Base-by-base conservation (phyloP, 2,888 invertebrate genomes). In the Azorinus chamasolen region DNA sequence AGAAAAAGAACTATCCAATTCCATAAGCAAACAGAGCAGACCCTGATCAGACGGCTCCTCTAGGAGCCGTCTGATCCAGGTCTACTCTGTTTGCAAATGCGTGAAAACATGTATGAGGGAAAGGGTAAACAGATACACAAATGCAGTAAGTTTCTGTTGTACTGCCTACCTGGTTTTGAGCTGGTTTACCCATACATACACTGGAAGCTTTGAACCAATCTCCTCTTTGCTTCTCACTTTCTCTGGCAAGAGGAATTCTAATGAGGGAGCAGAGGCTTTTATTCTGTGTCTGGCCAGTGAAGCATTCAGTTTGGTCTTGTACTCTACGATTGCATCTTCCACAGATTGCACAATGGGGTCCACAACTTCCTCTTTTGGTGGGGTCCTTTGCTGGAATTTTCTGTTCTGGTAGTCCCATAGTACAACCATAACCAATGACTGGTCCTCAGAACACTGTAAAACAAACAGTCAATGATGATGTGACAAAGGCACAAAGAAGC, bases 131-230 rank as follows among this genome's bases (percentile, higher is more conserved):
- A n/a, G n/a, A n/a, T n/a, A n/a, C n/a, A n/a, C n/a, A n/a, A n/a
- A n/a, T n/a, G n/a, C n/a, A n/a, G n/a, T n/a, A n/a, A n/a, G n/a
- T n/a, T n/a, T n/a, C n/a, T n/a, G n/a, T n/a, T n/a, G n/a, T n/a
- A n/a, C n/a, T n/a, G n/a, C n/a, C n/a, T 71, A 92, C 92, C 79
- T 88, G 10, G 89, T 88, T 77, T 89, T 92, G 37, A 87, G 69
- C 55, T 84, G 85, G 77, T 93, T 93, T 46, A 92, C 88, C 93
- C 93, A 93, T 20, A 86, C 65, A 71, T 88, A 91, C 2, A 91
- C 84, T 8, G 90, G 90, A 73, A 88, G 83, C 39, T 87, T 84
- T n/a, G 86, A 84, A 14, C 83, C 82, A 41, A 87, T 79, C 46
- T 87, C 84, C 32, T 90, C 89, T 46, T 89, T 88, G 57, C 85